These are phyloP conservation scores for Arizona elegans DNA, from an alignment of 2,113 vertebrate genomes.

Conservation along the genomic window DNA sequence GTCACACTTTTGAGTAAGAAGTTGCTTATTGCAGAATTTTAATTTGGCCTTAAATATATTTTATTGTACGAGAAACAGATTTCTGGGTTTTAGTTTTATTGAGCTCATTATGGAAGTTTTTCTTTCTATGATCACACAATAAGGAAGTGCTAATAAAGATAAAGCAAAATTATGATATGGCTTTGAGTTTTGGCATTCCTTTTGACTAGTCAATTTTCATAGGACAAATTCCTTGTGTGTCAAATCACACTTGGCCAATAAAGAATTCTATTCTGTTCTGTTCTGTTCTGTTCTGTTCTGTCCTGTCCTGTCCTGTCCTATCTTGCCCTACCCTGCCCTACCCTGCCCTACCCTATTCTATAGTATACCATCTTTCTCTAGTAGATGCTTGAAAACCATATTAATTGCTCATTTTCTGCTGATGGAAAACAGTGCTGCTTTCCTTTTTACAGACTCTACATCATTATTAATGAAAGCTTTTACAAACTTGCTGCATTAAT, in stretches of 20 bases:
- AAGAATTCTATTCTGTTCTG: too few species aligned
- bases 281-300: too few species aligned
- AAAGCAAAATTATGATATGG: background rate
- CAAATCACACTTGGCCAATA: too few species aligned
- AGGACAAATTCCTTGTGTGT: too few species aligned
- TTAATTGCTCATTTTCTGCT: background rate
- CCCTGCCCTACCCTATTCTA: too few species aligned
- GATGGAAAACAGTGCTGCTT: background rate
- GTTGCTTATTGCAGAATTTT: background rate
- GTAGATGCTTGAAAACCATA: background rate
- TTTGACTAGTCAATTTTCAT: background rate
- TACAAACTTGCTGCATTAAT: background rate
- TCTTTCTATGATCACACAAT: background rate
- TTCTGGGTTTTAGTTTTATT: background rate
- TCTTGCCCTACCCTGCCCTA: too few species aligned
- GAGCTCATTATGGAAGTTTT: background rate
- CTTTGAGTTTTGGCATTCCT: background rate
- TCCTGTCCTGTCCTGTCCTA: too few species aligned
- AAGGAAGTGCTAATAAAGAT: background rate
- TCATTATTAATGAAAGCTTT: background rate
- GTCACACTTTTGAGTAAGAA: background rate
- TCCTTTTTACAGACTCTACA: background rate
- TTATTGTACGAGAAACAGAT: background rate
- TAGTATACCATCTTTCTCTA: background rate
- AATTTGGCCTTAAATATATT: background rate